Conservation (phyloP, 2,888 invertebrate species). For the Coronaproctus castanopsis region DNA sequence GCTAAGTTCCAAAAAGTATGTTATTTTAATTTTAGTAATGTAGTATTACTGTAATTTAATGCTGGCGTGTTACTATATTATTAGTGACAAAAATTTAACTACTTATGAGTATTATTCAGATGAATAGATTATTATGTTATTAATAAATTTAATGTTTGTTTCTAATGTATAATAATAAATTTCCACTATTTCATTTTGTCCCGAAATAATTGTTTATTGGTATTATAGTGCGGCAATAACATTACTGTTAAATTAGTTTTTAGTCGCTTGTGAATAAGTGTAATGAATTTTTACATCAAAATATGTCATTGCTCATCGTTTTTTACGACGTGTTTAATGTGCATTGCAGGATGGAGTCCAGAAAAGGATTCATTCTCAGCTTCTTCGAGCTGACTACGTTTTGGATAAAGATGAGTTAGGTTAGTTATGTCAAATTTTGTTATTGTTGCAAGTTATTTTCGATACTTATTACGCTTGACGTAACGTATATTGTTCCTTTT, state of each 20-base stretch:
- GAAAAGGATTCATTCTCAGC: conserved; percentile 16
- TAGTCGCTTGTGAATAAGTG: no score
- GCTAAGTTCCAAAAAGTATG: conserved; percentile 6
- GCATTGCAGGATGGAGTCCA: conserved; percentile 5
- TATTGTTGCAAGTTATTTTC: not conserved
- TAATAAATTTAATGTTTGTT: not conserved
- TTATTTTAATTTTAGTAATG: not conserved
- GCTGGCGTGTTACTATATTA: not conserved
- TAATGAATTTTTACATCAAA: no score
- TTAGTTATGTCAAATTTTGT: not conserved
- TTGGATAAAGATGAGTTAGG: conserved; percentile 57
- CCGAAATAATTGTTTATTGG: no score
- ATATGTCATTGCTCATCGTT: no score
- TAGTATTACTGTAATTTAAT: not conserved
- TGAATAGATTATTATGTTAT: no score
- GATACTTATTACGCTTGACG: not conserved
- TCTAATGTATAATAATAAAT: not conserved
- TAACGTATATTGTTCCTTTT: conserved; percentile 1
- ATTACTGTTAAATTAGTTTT: no score
- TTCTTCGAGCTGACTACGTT: conserved; percentile 39
- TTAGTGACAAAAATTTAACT: no score
- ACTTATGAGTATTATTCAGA: no score
- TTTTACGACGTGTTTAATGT: no score
- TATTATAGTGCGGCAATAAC: no score
- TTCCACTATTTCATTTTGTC: no score